Evolutionary conservation across 2,888 invertebrate genomes (phyloP).

Genomic region (Caenorhabditis angaria): DNA sequence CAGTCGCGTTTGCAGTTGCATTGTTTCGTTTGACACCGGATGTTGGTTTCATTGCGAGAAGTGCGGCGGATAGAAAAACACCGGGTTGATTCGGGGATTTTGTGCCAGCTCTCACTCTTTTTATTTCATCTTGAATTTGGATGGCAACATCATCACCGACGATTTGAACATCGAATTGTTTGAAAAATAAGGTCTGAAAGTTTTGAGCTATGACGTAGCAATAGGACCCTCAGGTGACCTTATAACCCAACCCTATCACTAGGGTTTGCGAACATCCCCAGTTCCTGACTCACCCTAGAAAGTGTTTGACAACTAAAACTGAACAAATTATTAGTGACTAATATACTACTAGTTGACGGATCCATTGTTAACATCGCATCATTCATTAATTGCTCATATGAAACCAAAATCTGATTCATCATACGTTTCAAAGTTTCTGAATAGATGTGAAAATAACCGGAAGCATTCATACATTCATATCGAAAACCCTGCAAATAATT

Average conservation of each 20-base stretch:
- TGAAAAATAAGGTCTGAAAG: constrained; percentile 38
- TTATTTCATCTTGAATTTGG: constrained; percentile 46
- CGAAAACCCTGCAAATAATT: constrained; percentile 56
- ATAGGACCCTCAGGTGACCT: too few species aligned
- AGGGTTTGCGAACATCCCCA: too few species aligned
- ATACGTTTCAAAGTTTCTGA: constrained; percentile 37
- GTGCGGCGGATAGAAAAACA: constrained; percentile 56
- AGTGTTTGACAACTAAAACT: constrained; percentile 45
- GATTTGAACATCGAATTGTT: constrained; percentile 52
- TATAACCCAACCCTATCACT: too few species aligned
- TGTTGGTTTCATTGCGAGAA: constrained; percentile 70
- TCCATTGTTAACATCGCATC: constrained; percentile 62
- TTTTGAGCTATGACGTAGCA: too few species aligned
- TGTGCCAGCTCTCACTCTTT: constrained; percentile 7
- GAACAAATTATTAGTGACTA: constrained; percentile 70
- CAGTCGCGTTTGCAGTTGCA: constrained; percentile 54
- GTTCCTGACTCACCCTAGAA: constrained; percentile 30
- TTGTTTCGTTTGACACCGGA: constrained; percentile 67
- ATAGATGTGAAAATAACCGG: constrained; percentile 13
- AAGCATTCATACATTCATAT: constrained; percentile 47
- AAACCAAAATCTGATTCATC: constrained; percentile 34
- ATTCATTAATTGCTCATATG: constrained; percentile 48
- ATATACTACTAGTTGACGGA: constrained; percentile 61
- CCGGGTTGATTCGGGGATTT: constrained; percentile 6
- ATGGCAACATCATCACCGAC: constrained; percentile 53